Evolutionary conservation across 2,888 invertebrate genomes (phyloP), one percentile per base, ranked within the genome.

Genomic region (Caenorhabditis sp.): DNA sequence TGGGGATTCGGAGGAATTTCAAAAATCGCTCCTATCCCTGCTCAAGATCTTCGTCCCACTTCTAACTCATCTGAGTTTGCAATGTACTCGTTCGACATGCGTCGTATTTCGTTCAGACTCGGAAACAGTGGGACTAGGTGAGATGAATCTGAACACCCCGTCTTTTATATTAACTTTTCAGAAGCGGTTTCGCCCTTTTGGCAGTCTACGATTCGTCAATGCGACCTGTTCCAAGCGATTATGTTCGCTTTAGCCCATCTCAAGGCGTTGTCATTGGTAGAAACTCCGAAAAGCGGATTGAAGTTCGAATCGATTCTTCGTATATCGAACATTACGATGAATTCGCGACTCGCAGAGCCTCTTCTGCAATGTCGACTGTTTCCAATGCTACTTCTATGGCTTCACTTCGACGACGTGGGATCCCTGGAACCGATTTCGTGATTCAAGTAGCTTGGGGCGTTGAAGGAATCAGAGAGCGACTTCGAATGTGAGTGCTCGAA

Each of bases 361-460:
- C 80, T 14, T 80, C 80, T 10, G 64, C 73, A 7, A 66, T 80
- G 72, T 80, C 80, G 7, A 70, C 44, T 38, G 63, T 26, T 26
- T 54, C 54, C 4, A 54, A 49, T 19, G 47, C 47, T 12, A 56
- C 76, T 14, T 47, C 59, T 4, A 51, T 61, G n/a, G n/a, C 58
- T 16, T 41, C 68, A 6, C 8, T 19, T 2, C 64, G 66, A 28
- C 8, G 73, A 61, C 28, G 64, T n/a, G 47, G 16, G 0, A n/a
- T n/a, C 38, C 28, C 64, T 70, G 79, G 59, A 22, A 68, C 80
- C 0, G 69, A 80, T 56, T 51, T 24, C 10, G 12, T 69, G 16
- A 35, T 80, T 19, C 54, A 69, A n/a, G 63, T 80, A 2, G 54
- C 56, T 7, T 80, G 80, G 80, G 80, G 74, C 10, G 74, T 74